These are phyloP conservation scores for Sarcophaga variegata DNA, from an alignment of 2,888 invertebrate species.

Conservation along the genomic window DNA sequence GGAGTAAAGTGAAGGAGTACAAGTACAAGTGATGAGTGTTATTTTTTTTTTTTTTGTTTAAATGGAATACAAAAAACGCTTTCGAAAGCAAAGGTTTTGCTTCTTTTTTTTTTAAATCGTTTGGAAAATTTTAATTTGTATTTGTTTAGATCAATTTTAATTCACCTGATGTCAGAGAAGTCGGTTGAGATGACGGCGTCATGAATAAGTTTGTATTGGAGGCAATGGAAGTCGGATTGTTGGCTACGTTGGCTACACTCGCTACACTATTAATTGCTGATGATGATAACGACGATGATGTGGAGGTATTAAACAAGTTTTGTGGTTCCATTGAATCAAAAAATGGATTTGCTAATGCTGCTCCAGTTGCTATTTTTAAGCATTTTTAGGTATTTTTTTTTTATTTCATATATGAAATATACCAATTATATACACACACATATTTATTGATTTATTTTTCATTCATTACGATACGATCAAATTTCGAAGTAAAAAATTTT, in stretches of 20 bases:
- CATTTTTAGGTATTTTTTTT: conserved; percentile 20
- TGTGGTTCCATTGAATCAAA: conserved; percentile 77
- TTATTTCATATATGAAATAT: conserved; percentile 33
- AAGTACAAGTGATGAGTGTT: conserved; percentile 34
- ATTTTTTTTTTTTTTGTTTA: conserved; percentile 3
- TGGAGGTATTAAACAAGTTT: conserved; percentile 57
- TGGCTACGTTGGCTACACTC: conserved; percentile 51
- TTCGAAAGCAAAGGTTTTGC: not conserved
- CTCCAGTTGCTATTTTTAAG: conserved; percentile 70
- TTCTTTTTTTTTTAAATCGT: not conserved
- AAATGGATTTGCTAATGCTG: conserved; percentile 81
- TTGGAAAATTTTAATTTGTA: conserved; percentile 17
- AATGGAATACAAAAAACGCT: conserved; percentile 19
- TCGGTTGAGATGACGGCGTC: conserved; percentile 59
- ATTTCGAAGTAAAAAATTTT: conserved; percentile 26
- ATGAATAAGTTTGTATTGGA: conserved; percentile 63
- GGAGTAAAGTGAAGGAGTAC: conserved; percentile 20
- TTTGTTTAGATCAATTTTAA: conserved; percentile 48
- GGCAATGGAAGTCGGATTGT: conserved; percentile 64
- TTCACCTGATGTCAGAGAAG: conserved; percentile 73
- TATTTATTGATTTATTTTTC: conserved; percentile 20
- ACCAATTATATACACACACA: conserved; percentile 47
- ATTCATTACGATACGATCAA: conserved; percentile 14
- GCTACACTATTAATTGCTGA: conserved; percentile 62
- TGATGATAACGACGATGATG: conserved; percentile 72